Conservation (phyloP, 2,888 invertebrate species). For the Petrophora chlorosata region DNA sequence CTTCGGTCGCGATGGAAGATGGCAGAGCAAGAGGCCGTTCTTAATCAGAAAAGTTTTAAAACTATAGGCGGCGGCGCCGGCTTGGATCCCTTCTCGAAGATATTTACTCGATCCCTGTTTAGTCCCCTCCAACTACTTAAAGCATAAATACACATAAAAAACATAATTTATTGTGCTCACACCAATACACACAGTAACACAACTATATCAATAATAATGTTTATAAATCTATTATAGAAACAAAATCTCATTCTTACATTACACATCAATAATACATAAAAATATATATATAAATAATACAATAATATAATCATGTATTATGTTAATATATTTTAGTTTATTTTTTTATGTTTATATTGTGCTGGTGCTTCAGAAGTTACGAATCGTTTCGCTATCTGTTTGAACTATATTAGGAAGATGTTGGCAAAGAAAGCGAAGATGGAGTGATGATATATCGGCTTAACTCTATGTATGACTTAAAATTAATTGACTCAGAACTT, state of each 20-base stretch:
- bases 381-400: slow-evolving; percentile 56
- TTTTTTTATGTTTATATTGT: slow-evolving; percentile 59
- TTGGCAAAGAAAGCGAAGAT: slow-evolving; percentile 75
- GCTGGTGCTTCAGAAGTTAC: slow-evolving; percentile 67
- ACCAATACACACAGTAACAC: slow-evolving; percentile 68
- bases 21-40: slow-evolving; percentile 28
- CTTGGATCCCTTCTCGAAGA: slow-evolving; percentile 48
- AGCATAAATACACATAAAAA: slow-evolving; percentile 62
- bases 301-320: slow-evolving; percentile 40
- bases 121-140: slow-evolving; percentile 69
- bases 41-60: slow-evolving; percentile 29
- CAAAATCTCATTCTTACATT: slow-evolving; percentile 60
- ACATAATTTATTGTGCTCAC: slow-evolving; percentile 73
- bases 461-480: slow-evolving; percentile 80
- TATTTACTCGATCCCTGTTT: slow-evolving; percentile 70
- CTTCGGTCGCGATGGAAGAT: slow-evolving; percentile 16
- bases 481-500: slow-evolving; percentile 79
- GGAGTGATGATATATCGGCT: slow-evolving; percentile 58
- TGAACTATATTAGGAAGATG: slow-evolving; percentile 57
- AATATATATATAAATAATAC: slow-evolving; percentile 46
- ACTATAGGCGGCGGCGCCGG: slow-evolving; percentile 45
- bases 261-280: slow-evolving; percentile 60
- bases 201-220: slow-evolving; percentile 57
- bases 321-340: slow-evolving; percentile 31
- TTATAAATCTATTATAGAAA: slow-evolving; percentile 55